Percentiles rank a stretch among this genome's conserved stretches.
phyloP scores from a whole-genome alignment of 2,888 invertebrate species.

The Pachymerium ferrugineum region DNA sequence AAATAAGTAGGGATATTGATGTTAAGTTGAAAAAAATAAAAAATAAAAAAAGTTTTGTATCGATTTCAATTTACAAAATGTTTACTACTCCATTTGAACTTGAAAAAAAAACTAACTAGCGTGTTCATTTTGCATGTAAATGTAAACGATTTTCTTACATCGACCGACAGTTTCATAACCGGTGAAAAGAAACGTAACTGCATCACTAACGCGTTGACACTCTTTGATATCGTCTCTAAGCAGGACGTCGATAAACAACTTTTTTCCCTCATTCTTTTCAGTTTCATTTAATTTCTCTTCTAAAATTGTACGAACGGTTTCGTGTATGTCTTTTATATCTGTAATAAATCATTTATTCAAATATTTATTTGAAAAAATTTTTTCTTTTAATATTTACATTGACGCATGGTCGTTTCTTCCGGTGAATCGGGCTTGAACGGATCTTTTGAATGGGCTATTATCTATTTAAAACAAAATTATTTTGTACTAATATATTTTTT shows the following conservation, averaged over 20 bases:
- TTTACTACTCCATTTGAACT: too few species aligned
- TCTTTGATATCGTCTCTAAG: neutral
- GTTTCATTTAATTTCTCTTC: neutral
- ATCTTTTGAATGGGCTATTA: neutral
- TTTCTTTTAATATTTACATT: neutral
- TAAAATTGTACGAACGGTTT: neutral
- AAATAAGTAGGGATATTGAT: too few species aligned
- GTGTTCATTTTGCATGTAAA: too few species aligned
- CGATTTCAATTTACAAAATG: neutral
- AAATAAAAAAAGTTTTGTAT: neutral
- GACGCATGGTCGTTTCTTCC: neutral
- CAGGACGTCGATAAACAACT: neutral
- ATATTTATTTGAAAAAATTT: neutral
- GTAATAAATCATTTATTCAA: neutral
- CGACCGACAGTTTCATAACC: neutral
- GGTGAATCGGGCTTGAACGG: neutral
- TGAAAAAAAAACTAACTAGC: too few species aligned
- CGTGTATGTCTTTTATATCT: neutral
- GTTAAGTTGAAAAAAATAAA: neutral
- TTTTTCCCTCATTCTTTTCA: too few species aligned
- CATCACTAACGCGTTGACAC: neutral
- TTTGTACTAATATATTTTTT: neutral
- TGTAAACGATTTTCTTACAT: neutral
- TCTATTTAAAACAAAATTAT: neutral
- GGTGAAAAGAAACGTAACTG: neutral